Percentiles rank a stretch among this genome's conserved stretches.
Conservation (phyloP, 2,797 vertebrate genomes). For the Tachyglossus aculeatus region DNA sequence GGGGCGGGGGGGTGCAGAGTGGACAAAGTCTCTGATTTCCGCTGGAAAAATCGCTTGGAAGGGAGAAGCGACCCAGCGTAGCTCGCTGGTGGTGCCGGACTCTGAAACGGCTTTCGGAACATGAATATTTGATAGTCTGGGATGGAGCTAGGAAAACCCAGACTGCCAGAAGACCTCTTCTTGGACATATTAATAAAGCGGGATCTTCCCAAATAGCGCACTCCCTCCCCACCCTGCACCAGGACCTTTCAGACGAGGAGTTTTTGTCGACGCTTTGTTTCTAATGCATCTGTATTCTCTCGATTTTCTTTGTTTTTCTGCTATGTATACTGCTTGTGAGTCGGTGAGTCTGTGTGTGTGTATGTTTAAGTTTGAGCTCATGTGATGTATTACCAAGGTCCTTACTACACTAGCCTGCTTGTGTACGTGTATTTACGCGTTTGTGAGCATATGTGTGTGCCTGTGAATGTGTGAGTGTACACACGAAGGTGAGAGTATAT, state of each 20-base stretch:
- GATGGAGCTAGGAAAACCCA: constrained; percentile 79
- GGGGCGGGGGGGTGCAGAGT: too few relatives aligned
- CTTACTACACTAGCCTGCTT: too few relatives aligned
- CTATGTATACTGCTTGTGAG: background rate
- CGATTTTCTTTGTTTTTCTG: too few relatives aligned
- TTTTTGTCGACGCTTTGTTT: constrained; percentile 56
- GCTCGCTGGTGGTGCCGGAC: constrained; percentile 64
- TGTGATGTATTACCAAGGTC: too few relatives aligned
- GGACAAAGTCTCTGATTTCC: too few relatives aligned
- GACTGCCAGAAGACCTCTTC: constrained; percentile 80
- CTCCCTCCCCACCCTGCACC: constrained; percentile 2
- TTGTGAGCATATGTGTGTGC: too few relatives aligned
- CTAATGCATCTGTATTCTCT: too few relatives aligned
- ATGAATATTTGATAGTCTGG: constrained; percentile 92
- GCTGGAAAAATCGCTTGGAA: too few relatives aligned
- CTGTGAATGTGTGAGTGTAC: too few relatives aligned
- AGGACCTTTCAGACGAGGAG: constrained; percentile 60
- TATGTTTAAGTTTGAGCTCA: too few relatives aligned
- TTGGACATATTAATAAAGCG: constrained; percentile 86
- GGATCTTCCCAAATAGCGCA: constrained; percentile 79
- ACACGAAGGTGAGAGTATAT: too few relatives aligned
- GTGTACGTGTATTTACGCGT: too few relatives aligned
- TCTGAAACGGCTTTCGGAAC: constrained; percentile 80
- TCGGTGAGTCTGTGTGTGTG: background rate
- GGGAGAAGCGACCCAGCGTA: constrained; percentile 55